A percentile compares a stretch with the other conserved stretches of the same genome.
phyloP scores from a whole-genome alignment of 2,113 vertebrate species.

The Chaetodon auriga region DNA sequence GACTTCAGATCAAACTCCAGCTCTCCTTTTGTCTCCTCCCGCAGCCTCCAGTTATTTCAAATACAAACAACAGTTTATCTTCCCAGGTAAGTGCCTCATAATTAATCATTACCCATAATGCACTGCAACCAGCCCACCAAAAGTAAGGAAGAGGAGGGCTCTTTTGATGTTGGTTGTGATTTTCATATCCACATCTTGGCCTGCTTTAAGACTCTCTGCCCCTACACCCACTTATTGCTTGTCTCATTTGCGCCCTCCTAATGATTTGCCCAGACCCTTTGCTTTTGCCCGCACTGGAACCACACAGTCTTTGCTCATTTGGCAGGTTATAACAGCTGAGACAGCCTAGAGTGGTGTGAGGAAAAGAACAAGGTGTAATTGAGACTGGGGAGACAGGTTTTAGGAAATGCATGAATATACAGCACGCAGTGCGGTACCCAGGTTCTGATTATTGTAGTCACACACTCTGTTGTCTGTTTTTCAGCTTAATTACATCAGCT shows the following conservation, averaged over 20 bases:
- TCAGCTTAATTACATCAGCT: constrained; percentile 11
- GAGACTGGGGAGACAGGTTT: constrained; percentile 36
- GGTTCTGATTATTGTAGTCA: constrained; percentile 18
- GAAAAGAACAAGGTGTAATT: constrained; percentile 33
- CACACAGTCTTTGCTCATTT: constrained; percentile 57
- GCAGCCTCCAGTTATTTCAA: constrained; percentile 98
- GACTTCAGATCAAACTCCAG: constrained; percentile 24
- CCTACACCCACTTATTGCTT: constrained; percentile 54
- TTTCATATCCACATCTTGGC: constrained; percentile 57
- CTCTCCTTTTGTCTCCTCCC: constrained; percentile 62
- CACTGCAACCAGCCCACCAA: constrained; percentile 43
- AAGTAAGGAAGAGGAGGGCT: constrained; percentile 35
- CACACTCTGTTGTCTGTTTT: constrained; percentile 1
- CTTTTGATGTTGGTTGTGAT: constrained; percentile 73
- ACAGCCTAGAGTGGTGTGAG: constrained; percentile 45
- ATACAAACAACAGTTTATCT: constrained; percentile 99
- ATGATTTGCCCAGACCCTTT: constrained; percentile 57
- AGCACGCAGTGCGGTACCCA: neutral
- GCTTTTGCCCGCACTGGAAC: constrained; percentile 47
- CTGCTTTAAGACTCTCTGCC: constrained; percentile 35
- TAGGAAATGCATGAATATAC: constrained; percentile 40
- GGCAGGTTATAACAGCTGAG: constrained; percentile 50
- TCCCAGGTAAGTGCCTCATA: constrained; percentile 89
- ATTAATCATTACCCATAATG: constrained; percentile 72
- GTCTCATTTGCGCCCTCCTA: constrained; percentile 65